Evolutionary conservation across 1,140 invertebrate genomes (phyloP).

Genomic region (Tetragnatha versicolor): DNA sequence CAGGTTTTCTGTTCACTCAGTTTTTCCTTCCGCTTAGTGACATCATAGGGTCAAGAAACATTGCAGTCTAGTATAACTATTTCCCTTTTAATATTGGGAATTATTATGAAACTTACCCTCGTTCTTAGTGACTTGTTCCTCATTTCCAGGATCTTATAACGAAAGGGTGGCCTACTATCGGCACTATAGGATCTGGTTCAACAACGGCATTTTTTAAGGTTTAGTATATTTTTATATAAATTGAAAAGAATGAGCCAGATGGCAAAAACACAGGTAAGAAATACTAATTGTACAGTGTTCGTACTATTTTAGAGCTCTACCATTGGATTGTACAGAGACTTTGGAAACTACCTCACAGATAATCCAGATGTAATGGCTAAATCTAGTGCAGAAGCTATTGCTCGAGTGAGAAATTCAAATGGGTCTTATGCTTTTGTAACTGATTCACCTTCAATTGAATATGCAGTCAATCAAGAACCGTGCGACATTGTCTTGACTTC

Average conservation of each 20-base stretch:
- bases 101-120: no score
- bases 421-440: conserved; percentile 19
- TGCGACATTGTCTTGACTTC: conserved; percentile 1
- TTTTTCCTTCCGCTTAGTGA: no score
- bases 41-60: no score
- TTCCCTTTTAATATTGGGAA: no score
- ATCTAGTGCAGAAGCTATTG: neutral
- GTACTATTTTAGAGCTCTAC: neutral
- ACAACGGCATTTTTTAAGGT: conserved; percentile 5
- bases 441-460: neutral
- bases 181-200: neutral
- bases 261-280: neutral
- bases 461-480: neutral
- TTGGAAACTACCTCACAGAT: neutral
- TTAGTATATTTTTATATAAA: neutral
- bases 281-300: neutral
- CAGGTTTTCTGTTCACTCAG: no score
- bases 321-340: conserved; percentile 6
- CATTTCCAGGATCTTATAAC: neutral
- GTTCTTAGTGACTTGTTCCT: no score
- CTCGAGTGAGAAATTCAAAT: neutral
- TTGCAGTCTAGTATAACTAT: no score
- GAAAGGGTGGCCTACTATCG: neutral
- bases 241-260: neutral
- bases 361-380: conserved; percentile 9